phyloP scores from a whole-genome alignment of 2,113 vertebrate genomes.

The Oceanodroma tethys region DNA sequence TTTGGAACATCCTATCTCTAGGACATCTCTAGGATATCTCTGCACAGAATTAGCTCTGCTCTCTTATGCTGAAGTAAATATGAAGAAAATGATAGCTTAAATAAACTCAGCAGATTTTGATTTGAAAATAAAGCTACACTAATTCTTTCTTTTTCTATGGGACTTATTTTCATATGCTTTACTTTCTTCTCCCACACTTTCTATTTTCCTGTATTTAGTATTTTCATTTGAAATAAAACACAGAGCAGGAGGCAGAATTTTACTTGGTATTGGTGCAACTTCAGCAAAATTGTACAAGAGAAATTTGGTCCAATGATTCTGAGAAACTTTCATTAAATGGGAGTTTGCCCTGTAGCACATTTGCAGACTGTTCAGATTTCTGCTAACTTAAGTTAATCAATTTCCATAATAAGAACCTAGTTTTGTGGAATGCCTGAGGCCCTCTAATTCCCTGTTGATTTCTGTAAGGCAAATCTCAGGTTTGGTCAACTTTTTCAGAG shows the following conservation, averaged over 20 bases:
- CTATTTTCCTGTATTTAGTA: background rate
- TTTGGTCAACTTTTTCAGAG: background rate
- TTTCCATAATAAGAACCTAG: background rate
- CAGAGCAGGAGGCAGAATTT: background rate
- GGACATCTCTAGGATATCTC: background rate
- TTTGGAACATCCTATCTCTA: background rate
- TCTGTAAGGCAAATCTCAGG: background rate
- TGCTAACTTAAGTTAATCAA: background rate
- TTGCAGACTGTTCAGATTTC: constrained; percentile 20
- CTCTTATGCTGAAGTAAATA: background rate
- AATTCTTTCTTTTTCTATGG: background rate
- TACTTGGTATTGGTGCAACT: background rate
- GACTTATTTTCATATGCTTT: background rate
- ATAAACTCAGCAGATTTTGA: background rate
- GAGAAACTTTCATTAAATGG: background rate
- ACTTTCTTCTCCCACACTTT: background rate
- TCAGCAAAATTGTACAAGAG: background rate
- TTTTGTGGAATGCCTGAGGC: background rate
- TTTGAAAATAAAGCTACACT: background rate
- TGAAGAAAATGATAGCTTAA: background rate
- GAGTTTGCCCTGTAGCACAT: background rate
- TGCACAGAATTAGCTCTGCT: background rate
- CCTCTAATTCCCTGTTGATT: background rate
- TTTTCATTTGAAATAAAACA: background rate
- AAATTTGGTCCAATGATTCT: background rate